Base-by-base conservation (phyloP, 2,888 invertebrate genomes). In the Caenorhabditis imperialis region DNA sequence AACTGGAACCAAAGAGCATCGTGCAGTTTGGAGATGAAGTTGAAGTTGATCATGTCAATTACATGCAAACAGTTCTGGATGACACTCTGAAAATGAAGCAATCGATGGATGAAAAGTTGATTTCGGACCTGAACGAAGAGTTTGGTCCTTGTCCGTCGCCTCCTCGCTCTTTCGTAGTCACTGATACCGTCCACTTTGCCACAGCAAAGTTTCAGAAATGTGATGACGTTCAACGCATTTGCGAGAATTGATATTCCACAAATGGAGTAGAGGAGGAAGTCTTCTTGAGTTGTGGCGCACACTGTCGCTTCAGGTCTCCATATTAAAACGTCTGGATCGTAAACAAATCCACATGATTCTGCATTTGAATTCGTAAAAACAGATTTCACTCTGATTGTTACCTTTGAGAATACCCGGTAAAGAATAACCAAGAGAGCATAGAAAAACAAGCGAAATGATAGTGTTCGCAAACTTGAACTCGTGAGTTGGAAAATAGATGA, bases 1-100 rank as follows among this genome's bases (percentile, higher is more conserved):
- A 70, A 70, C 16, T 70, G 54, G 22, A 60, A 62, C 62, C 61
- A 71, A 14, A 38, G 10, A 3, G 44, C 44, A 30, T 58, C 40
- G n/a, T 38, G 45, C 14, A 57, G 38, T 22, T 30, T 23, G 0
- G 53, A 45, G 1, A 61, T 47, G 6, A 53, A 50, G 3, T 55
- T 70, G 7, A 54, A 61, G 42, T 71, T 61, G 12, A 62, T 44
- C 55, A 61, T 62, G 38, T 71, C 70, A 4, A 71, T 55, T 1
- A 71, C 25, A 10, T 61, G 70, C 4, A 70, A 51, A 40, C 60
- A 54, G 27, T 70, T 47, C 42, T 70, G 70, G 16, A 54, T 37
- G 3, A 42, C 54, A 48, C 70, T 71, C 44, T 62, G 62, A 18
- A 67, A 51, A 18, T n/a, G n/a, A 16, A 4, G 3, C 16, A 33